phyloP scores from a whole-genome alignment of 2,113 vertebrate genomes.

The Xiphophorus maculatus region DNA sequence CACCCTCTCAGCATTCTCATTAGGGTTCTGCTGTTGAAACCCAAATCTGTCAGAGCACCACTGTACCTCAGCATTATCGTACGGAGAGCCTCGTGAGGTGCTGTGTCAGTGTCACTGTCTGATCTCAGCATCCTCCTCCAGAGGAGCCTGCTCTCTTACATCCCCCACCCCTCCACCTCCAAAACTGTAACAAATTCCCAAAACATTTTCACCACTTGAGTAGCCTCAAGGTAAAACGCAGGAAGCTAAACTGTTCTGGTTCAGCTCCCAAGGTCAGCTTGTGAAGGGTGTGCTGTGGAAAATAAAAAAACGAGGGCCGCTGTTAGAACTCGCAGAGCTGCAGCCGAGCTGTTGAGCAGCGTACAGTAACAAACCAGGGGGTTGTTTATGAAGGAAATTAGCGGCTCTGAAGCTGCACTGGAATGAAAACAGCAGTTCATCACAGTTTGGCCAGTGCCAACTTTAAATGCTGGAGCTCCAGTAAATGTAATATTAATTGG shows the following conservation, averaged over 20 bases:
- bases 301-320: conserved; percentile 48
- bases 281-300: conserved; percentile 31
- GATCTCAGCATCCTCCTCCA: conserved; percentile 5
- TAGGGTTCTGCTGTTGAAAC: conserved; percentile 53
- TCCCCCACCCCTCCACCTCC: not conserved
- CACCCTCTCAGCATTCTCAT: conserved; percentile 28
- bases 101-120: conserved; percentile 13
- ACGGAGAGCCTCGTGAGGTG: conserved; percentile 2
- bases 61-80: conserved; percentile 7
- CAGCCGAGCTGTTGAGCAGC: conserved; percentile 51
- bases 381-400: conserved; percentile 46
- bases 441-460: not conserved
- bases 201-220: conserved; percentile 3
- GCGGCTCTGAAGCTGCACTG: conserved; percentile 28
- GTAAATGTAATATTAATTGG: not conserved
- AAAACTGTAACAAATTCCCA: conserved; percentile 15
- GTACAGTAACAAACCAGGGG: conserved; percentile 32
- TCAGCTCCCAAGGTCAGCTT: conserved; percentile 37
- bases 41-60: conserved; percentile 58
- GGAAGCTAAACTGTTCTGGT: conserved; percentile 22
- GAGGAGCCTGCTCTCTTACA: conserved; percentile 1
- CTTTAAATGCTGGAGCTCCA: not conserved
- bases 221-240: conserved; percentile 29
- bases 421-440: conserved; percentile 31
- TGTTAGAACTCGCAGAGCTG: conserved; percentile 57